Evolutionary conservation across 1,140 invertebrate species (phyloP), one percentile per base, ranked within the genome.

Genomic region (Acromyrmex echinatior): DNA sequence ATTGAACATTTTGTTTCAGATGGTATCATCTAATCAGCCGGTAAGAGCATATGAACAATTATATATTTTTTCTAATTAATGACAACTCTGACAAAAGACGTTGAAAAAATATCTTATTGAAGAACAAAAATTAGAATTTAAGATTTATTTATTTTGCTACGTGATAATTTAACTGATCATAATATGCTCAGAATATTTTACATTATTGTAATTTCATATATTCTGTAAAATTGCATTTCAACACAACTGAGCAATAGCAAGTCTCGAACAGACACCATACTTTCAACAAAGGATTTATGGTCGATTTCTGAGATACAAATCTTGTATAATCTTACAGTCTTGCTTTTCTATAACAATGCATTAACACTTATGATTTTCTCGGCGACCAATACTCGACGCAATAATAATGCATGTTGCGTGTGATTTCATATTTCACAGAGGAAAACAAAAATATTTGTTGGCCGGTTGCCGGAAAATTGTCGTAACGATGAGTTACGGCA

Each of bases 401-500:
- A 70, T 65, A 77, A 71, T 81, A 87, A 88, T 51, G 12, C 7
- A 18, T 4, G 4, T 66, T 39, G 25, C 14, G 1, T 39, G 2
- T 53, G 31, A 66, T 21, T 89, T 79, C 78, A 66, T 76, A 60
- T 90, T 92, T 91, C 88, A 0, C 82, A 95, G 95, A 94, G 94
- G 87, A 95, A 95, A 88, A 95, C 95, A 87, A 95, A 95, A 88
- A 95, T 95, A 91, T 95, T 95, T 90, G 95, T 95, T 87, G 95
- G 95, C 60, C 93, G 95, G 86, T 87, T 95, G 84, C 95, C 95
- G 80, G 95, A 95, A 92, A 95, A 95, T 92, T 95, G 95, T 91
- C 93, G 94, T 53, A 95, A 92, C 82, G 95, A 95, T 58, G 95
- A 95, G 84, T 91, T 95, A 14, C 92, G 94, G 70, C 93, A 94